Evolutionary conservation across 2,113 vertebrate genomes (phyloP), one percentile per base, ranked within the genome.

Genomic region (Centropus bengalensis): DNA sequence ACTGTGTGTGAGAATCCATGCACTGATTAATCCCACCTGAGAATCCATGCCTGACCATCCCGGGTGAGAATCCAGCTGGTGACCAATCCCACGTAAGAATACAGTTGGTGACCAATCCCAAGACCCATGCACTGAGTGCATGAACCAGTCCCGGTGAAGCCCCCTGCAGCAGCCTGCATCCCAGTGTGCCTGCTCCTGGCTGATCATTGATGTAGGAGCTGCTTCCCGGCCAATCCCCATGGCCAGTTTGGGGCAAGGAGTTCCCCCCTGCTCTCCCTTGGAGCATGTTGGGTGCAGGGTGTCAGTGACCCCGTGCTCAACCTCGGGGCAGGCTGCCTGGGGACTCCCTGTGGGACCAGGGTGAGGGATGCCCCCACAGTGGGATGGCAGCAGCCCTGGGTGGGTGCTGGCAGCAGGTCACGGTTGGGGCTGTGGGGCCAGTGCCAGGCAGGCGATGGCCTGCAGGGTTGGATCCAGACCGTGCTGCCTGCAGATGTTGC

Each of bases 401-500:
- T 32, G 21, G 32, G 17, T 45, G 28, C 40, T 40, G 59, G 58
- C 38, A 15, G 44, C 44, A 38, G 54, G n/a, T 58, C 62, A 42
- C 20, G 77, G 64, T 77, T 23, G 32, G 49, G 36, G 27, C 38
- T 62, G 60, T 64, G 77, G 90, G 58, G 80, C 40, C 4, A 1
- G 5, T 84, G 95, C 90, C 73, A 86, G 81, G 68, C 91, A 59
- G 94, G 82, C 18, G 2, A 63, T 75, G 86, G 86, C 85, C 77
- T 8, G 5, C 3, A 6, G 77, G 89, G 89, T 66, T 2, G 4
- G 52, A 71, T 94, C 90, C 82, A 88, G 90, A 75, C 78, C 66
- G 62, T 3, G 83, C 75, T 75, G 87, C 82, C 47, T 62, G 86
- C 81, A 82, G 94, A 97, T 64, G 93, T 97, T 98, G 97, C 98